Conservation (phyloP, 2,888 invertebrate genomes). For the Troides aeacus region DNA sequence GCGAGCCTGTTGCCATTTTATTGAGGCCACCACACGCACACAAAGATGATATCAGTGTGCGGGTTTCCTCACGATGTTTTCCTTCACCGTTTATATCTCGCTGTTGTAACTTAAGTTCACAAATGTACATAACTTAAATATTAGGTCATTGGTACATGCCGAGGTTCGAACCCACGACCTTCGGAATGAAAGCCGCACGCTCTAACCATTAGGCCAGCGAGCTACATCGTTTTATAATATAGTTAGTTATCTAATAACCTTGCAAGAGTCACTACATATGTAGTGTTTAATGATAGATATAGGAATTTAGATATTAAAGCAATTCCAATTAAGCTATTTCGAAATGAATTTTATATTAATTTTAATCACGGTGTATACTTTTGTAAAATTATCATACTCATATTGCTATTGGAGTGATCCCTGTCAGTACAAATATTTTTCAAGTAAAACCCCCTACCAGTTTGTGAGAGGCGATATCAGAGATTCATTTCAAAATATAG, state of each 20-base stretch:
- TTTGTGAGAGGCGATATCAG: slow-evolving; percentile 29
- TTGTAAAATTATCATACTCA: neutral
- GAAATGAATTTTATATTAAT: slow-evolving; percentile 13
- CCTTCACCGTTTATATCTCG: no score
- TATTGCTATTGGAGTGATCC: slow-evolving; percentile 26
- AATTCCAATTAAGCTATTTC: neutral
- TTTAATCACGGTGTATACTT: slow-evolving; percentile 1
- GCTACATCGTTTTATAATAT: no score
- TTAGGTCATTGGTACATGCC: no score
- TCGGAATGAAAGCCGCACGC: no score
- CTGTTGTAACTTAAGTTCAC: no score
- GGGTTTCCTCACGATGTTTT: no score
- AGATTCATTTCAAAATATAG: slow-evolving; percentile 18
- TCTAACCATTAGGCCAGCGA: no score
- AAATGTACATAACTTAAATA: no score
- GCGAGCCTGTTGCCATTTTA: no score
- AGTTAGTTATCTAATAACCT: neutral
- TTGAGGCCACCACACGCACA: no score
- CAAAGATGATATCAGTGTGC: no score
- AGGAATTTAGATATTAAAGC: neutral
- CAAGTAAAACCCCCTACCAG: slow-evolving; percentile 31
- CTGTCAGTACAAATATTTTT: slow-evolving; percentile 29
- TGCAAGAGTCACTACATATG: neutral
- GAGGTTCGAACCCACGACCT: no score
- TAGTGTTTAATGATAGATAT: neutral